phyloP scores from a whole-genome alignment of 2,888 invertebrate species.

The Periphyllus acericola region DNA sequence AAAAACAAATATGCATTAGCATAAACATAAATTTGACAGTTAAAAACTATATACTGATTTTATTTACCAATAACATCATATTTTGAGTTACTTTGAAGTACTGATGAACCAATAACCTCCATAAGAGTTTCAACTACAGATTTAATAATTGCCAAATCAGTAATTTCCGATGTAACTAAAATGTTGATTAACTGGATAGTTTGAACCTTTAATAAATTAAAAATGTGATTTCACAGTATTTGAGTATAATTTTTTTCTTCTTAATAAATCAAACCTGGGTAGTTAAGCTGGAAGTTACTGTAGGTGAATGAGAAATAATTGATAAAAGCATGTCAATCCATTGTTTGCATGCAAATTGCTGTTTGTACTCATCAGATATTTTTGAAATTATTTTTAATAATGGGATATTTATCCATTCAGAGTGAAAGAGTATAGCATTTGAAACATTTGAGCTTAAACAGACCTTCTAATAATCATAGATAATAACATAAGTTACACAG shows the following conservation, averaged over 20 bases:
- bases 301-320: slow-evolving; percentile 53
- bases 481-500: neutral
- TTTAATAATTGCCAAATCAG: slow-evolving; percentile 17
- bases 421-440: slow-evolving; percentile 45
- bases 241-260: neutral
- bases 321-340: slow-evolving; percentile 58
- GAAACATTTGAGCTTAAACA: slow-evolving; percentile 41
- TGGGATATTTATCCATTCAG: slow-evolving; percentile 57
- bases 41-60: neutral
- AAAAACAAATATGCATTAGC: slow-evolving; percentile 20
- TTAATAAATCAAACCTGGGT: slow-evolving; percentile 24
- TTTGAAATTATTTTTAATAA: slow-evolving; percentile 44
- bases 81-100: slow-evolving; percentile 54
- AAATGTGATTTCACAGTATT: neutral
- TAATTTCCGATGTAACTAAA: slow-evolving; percentile 28
- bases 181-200: slow-evolving; percentile 53
- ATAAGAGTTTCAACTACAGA: slow-evolving; percentile 52
- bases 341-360: slow-evolving; percentile 53
- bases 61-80: slow-evolving; percentile 57
- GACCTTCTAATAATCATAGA: slow-evolving; percentile 28
- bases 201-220: slow-evolving; percentile 40
- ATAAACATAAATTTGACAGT: neutral
- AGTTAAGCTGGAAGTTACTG: slow-evolving; percentile 11
- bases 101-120: slow-evolving; percentile 54
- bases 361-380: slow-evolving; percentile 48